Conservation (phyloP, 2,888 invertebrate genomes). For the Steinernema carpocapsae region DNA sequence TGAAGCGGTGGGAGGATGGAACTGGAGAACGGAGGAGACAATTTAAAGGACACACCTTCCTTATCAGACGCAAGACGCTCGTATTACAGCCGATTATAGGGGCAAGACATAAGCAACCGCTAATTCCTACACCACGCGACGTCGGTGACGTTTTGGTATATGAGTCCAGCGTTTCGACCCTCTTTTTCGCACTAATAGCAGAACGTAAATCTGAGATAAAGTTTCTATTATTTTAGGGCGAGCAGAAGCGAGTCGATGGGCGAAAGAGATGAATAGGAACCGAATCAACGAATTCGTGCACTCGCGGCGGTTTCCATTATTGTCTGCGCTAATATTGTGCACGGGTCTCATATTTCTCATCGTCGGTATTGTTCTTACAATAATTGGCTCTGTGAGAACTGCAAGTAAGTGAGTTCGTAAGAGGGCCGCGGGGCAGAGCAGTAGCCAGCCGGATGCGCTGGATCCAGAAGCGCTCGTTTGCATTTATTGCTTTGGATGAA, state of each 20-base stretch:
- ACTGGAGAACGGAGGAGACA: neutral
- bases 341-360: slow-evolving; percentile 32
- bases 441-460: neutral
- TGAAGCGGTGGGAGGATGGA: neutral
- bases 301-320: slow-evolving; percentile 13
- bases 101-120: slow-evolving; percentile 2
- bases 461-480: too few species aligned
- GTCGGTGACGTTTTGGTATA: neutral
- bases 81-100: neutral
- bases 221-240: neutral
- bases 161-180: neutral
- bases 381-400: slow-evolving; percentile 20
- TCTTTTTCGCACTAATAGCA: too few species aligned
- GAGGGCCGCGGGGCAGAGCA: neutral
- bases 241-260: neutral
- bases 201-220: neutral
- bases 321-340: slow-evolving; percentile 13
- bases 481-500: too few species aligned
- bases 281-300: slow-evolving; percentile 23
- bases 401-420: slow-evolving; percentile 16
- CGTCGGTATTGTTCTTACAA: slow-evolving; percentile 33
- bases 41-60: slow-evolving; percentile 11
- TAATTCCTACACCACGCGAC: neutral
- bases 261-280: neutral
- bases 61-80: slow-evolving; percentile 5